A percentile compares a stretch with the other conserved stretches of the same genome.
Evolutionary conservation across 2,888 invertebrate genomes (phyloP).

Genomic region (Stenurella melanura): DNA sequence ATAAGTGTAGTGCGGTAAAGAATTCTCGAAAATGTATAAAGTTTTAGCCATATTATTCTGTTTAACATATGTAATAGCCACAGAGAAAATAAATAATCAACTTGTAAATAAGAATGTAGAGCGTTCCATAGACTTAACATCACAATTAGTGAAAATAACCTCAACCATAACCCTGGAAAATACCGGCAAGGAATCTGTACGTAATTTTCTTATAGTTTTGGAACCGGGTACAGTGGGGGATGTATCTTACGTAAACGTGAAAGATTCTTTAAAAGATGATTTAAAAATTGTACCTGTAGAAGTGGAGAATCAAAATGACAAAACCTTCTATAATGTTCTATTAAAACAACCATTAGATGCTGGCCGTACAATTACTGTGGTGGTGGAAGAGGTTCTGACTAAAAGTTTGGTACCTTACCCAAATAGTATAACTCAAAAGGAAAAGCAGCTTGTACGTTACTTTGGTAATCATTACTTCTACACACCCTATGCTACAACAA

Average conservation of each 20-base stretch:
- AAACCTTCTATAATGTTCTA: constrained; percentile 67
- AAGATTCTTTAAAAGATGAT: constrained; percentile 78
- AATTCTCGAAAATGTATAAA: constrained; percentile 57
- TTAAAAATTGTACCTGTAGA: constrained; percentile 72
- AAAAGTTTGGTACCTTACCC: constrained; percentile 90
- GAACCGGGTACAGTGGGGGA: constrained; percentile 79
- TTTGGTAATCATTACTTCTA: constrained; percentile 89
- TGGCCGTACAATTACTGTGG: constrained; percentile 77
- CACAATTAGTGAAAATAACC: constrained; percentile 91
- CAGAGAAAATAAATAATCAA: constrained; percentile 74
- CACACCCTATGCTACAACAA: constrained; percentile 86
- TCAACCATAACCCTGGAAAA: constrained; percentile 90
- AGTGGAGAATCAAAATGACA: constrained; percentile 73
- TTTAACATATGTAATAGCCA: constrained; percentile 50
- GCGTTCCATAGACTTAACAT: constrained; percentile 88
- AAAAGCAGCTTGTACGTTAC: constrained; percentile 94
- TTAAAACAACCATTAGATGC: constrained; percentile 78
- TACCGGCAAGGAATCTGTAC: constrained; percentile 82
- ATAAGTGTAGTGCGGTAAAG: not conserved
- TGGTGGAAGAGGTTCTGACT: constrained; percentile 84
- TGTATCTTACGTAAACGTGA: constrained; percentile 85
- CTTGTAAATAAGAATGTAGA: constrained; percentile 87
- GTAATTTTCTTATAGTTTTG: constrained; percentile 82
- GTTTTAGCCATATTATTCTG: constrained; percentile 51
- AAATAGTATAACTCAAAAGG: constrained; percentile 90